A percentile compares a stretch with the other conserved stretches of the same genome.
phyloP scores from a whole-genome alignment of 1,140 invertebrate species.

The Hesperophylax magnus region DNA sequence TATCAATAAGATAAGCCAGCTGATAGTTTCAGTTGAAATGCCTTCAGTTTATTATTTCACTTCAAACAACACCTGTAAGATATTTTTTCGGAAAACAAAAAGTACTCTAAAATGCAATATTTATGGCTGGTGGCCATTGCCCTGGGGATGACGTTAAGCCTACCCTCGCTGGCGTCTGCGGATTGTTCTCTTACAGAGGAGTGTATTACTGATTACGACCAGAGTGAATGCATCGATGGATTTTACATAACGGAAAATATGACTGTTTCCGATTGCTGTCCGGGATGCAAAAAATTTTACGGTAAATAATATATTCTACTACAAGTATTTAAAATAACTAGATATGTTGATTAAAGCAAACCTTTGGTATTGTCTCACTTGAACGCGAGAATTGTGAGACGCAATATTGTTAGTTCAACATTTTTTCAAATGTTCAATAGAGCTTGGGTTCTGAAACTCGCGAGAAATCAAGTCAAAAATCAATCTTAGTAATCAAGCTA shows the following conservation, averaged over 20 bases:
- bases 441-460: too few species aligned
- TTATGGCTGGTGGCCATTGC: neutral
- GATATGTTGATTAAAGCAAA: too few species aligned
- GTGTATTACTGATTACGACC: constrained; percentile 64
- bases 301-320: constrained; percentile 25
- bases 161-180: neutral
- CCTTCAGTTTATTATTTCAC: constrained; percentile 11
- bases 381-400: too few species aligned
- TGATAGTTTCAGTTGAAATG: neutral
- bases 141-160: neutral
- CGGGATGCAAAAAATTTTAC: constrained; percentile 60
- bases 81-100: neutral
- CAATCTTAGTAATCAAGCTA: too few species aligned
- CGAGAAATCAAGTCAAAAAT: too few species aligned
- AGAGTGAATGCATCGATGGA: constrained; percentile 60
- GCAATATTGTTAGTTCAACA: too few species aligned
- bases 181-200: constrained; percentile 56
- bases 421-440: too few species aligned
- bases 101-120: neutral
- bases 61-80: neutral
- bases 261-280: constrained; percentile 64
- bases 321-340: too few species aligned
- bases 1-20: constrained; percentile 24
- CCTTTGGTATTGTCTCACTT: too few species aligned
- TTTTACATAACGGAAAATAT: constrained; percentile 59